Percentiles rank a stretch among this genome's conserved stretches.
phyloP scores from a whole-genome alignment of 2,888 invertebrate species.

The Psylliodes chrysocephalus region DNA sequence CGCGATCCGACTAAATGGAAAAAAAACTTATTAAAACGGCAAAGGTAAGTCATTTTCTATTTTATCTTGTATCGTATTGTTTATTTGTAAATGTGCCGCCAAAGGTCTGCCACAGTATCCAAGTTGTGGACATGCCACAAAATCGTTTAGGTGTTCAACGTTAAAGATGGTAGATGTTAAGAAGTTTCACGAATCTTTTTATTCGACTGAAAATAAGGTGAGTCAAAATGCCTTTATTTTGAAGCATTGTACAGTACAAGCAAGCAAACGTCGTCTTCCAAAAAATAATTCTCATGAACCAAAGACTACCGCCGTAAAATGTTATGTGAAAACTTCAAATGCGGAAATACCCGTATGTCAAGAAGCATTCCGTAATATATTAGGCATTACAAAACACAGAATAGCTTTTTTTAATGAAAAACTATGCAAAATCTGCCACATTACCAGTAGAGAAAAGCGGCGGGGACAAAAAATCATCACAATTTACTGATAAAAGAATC shows the following conservation, averaged over 20 bases:
- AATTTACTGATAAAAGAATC: background rate
- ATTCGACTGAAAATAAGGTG: slow-evolving; percentile 1
- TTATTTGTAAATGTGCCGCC: background rate
- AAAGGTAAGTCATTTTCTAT: too few relatives aligned
- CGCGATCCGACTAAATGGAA: too few relatives aligned
- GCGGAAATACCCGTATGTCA: slow-evolving; percentile 1
- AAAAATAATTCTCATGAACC: too few relatives aligned
- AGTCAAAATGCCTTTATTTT: slow-evolving; percentile 11
- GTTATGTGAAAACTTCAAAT: background rate
- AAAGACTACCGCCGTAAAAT: too few relatives aligned
- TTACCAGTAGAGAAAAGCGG: slow-evolving; percentile 11
- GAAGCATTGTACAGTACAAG: slow-evolving; percentile 17
- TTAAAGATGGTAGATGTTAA: slow-evolving; percentile 13
- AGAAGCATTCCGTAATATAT: background rate
- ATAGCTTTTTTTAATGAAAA: background rate
- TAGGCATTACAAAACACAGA: background rate
- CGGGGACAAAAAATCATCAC: background rate
- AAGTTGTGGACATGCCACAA: slow-evolving; percentile 12
- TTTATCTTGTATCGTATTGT: too few relatives aligned
- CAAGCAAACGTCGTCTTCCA: slow-evolving; percentile 11
- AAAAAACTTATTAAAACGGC: too few relatives aligned
- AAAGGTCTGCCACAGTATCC: slow-evolving; percentile 20
- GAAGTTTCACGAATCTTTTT: slow-evolving; percentile 2
- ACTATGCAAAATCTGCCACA: background rate
- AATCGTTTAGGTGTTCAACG: slow-evolving; percentile 3